A percentile compares a stretch with the other conserved stretches of the same genome.
phyloP scores from a whole-genome alignment of 1,140 invertebrate genomes.

The Probaryconus sp. region DNA sequence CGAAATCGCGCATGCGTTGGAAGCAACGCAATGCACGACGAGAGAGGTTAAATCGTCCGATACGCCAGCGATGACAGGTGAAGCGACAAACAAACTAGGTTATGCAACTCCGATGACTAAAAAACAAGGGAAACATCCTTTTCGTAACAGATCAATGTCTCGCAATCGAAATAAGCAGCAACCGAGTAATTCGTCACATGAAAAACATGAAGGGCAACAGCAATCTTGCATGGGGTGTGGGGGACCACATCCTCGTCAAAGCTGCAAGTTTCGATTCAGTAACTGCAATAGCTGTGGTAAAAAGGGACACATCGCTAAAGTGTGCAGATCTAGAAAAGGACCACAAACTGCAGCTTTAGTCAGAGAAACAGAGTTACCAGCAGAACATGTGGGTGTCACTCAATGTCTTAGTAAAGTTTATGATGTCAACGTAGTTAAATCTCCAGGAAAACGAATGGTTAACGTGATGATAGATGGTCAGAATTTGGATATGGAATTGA shows the following conservation, averaged over 20 bases:
- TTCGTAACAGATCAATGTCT: not conserved
- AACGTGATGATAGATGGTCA: not conserved
- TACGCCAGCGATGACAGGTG: not conserved
- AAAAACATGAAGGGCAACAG: not conserved
- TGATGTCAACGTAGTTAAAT: not conserved
- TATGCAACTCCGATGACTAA: not conserved
- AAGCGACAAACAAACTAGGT: constrained; percentile 7
- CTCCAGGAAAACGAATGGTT: not conserved
- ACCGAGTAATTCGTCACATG: not conserved
- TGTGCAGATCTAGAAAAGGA: not conserved
- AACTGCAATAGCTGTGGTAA: constrained; percentile 19
- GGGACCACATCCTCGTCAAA: constrained; percentile 7
- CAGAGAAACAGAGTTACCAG: not conserved
- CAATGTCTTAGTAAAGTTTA: not conserved
- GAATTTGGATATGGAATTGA: not conserved
- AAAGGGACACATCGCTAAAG: constrained; percentile 25
- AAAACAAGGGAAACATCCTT: not conserved
- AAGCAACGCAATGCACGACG: constrained; percentile 27
- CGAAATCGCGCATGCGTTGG: constrained; percentile 44
- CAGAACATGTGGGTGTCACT: not conserved
- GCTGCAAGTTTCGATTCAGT: constrained; percentile 27
- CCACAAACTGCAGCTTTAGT: too few relatives aligned
- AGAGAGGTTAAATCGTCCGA: constrained; percentile 28
- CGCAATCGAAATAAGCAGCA: not conserved
- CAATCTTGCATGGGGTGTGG: constrained; percentile 24